These are phyloP conservation scores for Aphodius granarius DNA, from an alignment of 2,888 invertebrate genomes.

Conservation along the genomic window DNA sequence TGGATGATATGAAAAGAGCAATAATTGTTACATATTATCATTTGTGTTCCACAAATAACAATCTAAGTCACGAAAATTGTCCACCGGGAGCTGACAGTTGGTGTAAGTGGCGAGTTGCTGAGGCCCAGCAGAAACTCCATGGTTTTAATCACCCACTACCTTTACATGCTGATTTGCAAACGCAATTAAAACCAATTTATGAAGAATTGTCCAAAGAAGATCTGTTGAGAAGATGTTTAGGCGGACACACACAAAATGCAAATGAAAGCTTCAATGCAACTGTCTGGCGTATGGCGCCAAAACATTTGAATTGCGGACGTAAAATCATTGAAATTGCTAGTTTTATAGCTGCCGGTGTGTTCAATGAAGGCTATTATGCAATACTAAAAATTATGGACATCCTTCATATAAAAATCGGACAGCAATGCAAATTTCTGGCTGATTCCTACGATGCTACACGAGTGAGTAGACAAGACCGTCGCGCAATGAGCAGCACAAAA, in stretches of 20 bases:
- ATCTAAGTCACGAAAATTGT: slow-evolving; percentile 39
- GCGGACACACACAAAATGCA: too few species aligned
- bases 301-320: neutral
- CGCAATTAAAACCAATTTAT: too few species aligned
- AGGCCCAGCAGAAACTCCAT: neutral
- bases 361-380: too few species aligned
- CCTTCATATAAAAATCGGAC: neutral
- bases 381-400: neutral
- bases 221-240: too few species aligned
- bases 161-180: too few species aligned
- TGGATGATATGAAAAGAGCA: too few species aligned
- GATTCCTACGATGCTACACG: neutral
- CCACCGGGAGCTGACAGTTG: slow-evolving; percentile 30
- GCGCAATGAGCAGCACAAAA: too few species aligned
- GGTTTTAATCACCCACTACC: neutral
- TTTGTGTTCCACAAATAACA: too few species aligned
- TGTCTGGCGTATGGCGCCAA: neutral
- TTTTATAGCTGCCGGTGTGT: too few species aligned
- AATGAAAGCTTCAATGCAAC: neutral
- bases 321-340: neutral
- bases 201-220: too few species aligned
- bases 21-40: too few species aligned
- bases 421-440: neutral
- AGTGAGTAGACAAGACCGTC: neutral
- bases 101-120: slow-evolving; percentile 20